Base-by-base conservation (phyloP, 2,888 invertebrate species). In the Pandemis corylana region DNA sequence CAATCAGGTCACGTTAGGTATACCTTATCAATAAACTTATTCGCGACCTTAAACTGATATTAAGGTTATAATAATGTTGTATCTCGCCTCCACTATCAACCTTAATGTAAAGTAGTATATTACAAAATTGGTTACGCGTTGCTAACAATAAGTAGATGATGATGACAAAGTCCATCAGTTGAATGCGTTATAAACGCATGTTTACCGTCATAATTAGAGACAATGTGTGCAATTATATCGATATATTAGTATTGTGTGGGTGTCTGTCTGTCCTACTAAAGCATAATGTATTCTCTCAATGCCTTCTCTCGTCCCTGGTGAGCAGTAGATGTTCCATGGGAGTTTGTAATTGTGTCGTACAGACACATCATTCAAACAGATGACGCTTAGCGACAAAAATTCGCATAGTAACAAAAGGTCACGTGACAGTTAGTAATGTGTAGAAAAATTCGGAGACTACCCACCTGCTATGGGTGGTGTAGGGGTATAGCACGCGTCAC, bases 1-100 rank as follows among this genome's bases (percentile, higher is more conserved):
- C 65, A 74, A 75, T 75, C 75, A 67, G 70, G 75, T 75, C 75
- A 71, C 51, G 15, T 9, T 53, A 56, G 53, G 51, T 46, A 36
- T 53, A 36, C 49, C 46, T 65, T 75, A 75, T 75, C 75, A 36
- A 4, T 56, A 44, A 44, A 49, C 62, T 67, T 59, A 63, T 67
- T 63, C 20, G 62, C 70, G 75, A 67, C 75, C 70, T 75, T 67
- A 75, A 68, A 75, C 74, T 70, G 36, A 66, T 70, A 44, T 13
- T n/a, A 6, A 53, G 74, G 73, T 74, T 70, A 61, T 59, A 20
- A 12, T 15, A 41, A 63, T 42, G 10, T 6, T 36, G 7, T 41
- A 28, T 20, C 6, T 20, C n/a, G 15, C 42, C 4, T 4, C 28
- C 13, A 46, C 65, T 49, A 13, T 44, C 64, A 9, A 46, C 46